Evolutionary conservation across 2,888 invertebrate genomes (phyloP).

Genomic region (Mayetiola destructor): DNA sequence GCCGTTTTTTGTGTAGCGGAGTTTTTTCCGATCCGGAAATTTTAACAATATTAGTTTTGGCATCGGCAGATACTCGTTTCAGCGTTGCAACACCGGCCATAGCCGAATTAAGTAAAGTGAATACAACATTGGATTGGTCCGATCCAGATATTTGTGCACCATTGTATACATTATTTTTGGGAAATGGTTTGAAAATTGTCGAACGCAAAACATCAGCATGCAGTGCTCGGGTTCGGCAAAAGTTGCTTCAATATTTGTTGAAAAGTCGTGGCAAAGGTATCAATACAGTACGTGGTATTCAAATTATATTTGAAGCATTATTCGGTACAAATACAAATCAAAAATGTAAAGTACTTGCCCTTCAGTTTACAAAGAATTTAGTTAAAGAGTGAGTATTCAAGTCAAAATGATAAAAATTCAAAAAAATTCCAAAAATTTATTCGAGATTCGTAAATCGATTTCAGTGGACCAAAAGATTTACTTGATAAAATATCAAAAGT

Average conservation of each 20-base stretch:
- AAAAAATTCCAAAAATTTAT: not conserved
- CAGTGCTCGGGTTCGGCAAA: constrained; percentile 68
- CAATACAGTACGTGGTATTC: constrained; percentile 65
- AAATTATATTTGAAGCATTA: constrained; percentile 77
- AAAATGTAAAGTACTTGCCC: constrained; percentile 62
- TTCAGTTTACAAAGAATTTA: constrained; percentile 68
- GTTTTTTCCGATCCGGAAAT: constrained; percentile 61
- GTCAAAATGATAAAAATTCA: not conserved
- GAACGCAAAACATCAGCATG: constrained; percentile 66
- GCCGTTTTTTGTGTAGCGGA: constrained; percentile 68
- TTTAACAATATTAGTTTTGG: constrained; percentile 63
- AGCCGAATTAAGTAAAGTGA: constrained; percentile 64
- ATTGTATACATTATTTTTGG: constrained; percentile 56
- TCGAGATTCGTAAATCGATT: not conserved
- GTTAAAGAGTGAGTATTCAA: constrained; percentile 54
- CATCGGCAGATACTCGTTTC: constrained; percentile 77
- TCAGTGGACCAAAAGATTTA: constrained; percentile 29
- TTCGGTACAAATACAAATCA: constrained; percentile 72
- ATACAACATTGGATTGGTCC: constrained; percentile 67
- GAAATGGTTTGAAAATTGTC: constrained; percentile 38
- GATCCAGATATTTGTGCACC: constrained; percentile 52
- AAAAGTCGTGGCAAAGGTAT: constrained; percentile 55
- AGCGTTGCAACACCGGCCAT: constrained; percentile 80
- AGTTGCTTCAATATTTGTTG: constrained; percentile 69
- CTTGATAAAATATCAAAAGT: constrained; percentile 32